Percentiles rank a stretch among this genome's conserved stretches.
These are phyloP conservation scores for Zele albiditarsus DNA, from an alignment of 2,888 invertebrate species.

Conservation along the genomic window DNA sequence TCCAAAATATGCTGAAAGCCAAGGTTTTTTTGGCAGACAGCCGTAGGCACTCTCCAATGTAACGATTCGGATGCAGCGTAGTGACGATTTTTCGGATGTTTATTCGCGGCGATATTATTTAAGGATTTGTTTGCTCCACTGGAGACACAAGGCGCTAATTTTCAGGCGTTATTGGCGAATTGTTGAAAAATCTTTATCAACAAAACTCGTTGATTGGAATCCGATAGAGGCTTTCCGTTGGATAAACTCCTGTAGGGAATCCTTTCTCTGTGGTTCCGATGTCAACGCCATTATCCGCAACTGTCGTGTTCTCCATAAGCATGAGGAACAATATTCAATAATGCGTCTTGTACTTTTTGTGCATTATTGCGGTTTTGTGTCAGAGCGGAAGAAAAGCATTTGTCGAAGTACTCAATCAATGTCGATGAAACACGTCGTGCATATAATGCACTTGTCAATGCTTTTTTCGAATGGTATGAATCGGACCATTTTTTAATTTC, in stretches of 20 bases:
- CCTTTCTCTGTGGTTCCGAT: background rate
- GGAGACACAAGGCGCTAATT: conserved; percentile 44
- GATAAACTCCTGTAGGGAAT: too few relatives aligned
- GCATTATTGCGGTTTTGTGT: conserved; percentile 45
- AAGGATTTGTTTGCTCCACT: conserved; percentile 44
- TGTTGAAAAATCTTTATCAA: background rate
- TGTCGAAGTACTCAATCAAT: too few relatives aligned
- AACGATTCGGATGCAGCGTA: conserved; percentile 43
- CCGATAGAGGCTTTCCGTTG: conserved; percentile 11
- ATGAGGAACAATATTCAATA: conserved; percentile 51
- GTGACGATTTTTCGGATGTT: conserved; percentile 37
- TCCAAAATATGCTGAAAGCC: too few relatives aligned
- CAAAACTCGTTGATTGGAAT: background rate
- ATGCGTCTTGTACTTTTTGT: conserved; percentile 37
- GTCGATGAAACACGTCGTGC: too few relatives aligned
- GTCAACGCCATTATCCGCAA: conserved; percentile 51
- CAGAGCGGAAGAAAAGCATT: too few relatives aligned
- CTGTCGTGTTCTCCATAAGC: conserved; percentile 49
- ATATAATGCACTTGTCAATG: too few relatives aligned
- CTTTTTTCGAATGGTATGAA: too few relatives aligned
- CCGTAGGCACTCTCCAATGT: conserved; percentile 40
- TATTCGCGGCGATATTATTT: conserved; percentile 36
- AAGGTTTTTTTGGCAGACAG: conserved; percentile 42
- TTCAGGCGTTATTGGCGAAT: conserved; percentile 35
- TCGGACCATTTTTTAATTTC: conserved; percentile 46